Base-by-base conservation (phyloP, 2,888 invertebrate species). In the Drosophila algonquin region DNA sequence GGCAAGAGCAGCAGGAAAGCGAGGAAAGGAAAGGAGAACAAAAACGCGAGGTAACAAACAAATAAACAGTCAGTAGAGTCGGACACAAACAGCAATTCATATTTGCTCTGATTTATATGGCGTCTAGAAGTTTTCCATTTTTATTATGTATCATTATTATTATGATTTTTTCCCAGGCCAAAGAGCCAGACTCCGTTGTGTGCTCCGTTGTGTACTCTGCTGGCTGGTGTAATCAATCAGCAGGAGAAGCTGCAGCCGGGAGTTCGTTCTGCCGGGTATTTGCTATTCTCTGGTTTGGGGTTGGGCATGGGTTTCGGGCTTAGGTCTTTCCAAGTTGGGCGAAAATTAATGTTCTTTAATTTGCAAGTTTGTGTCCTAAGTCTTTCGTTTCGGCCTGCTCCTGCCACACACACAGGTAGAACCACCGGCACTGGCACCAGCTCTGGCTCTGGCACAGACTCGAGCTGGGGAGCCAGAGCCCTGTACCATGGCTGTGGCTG, bases 121-220 rank as follows among this genome's bases (percentile, higher is more conserved):
- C 85, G 85, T 86, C 85, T 86, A 86, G 89, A 86, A 88, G 87
- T 87, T 85, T 85, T 88, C 85, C 88, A 85, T 85, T 85, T 85
- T 86, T 86, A 86, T 86, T 88, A 87, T 87, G 77, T 72, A 88
- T 88, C 84, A 88, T 88, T 85, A 80, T 85, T 82, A 84, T 87
- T 84, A 79, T 79, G 85, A 84, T 81, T 63, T 74, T 74, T 88
- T 85, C 87, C 86, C 84, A 84, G 73, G 87, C 83, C 79, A 81
- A 79, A 74, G n/a, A 79, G 63, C 58, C 61, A 32, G 64, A 30
- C 30, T 30, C 30, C 30, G 30, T 27, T 48, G 59, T 63, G 45
- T 30, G 51, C 56, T 30, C 63, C 27, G 53, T 60, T 40, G 24
- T 67, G 46, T 47, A 58, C 55, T 48, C 58, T 63, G 48, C 57